Percentiles rank a stretch among this genome's conserved stretches.
Conservation (phyloP, 2,888 invertebrate species). For the Pemphredon lugubris region DNA sequence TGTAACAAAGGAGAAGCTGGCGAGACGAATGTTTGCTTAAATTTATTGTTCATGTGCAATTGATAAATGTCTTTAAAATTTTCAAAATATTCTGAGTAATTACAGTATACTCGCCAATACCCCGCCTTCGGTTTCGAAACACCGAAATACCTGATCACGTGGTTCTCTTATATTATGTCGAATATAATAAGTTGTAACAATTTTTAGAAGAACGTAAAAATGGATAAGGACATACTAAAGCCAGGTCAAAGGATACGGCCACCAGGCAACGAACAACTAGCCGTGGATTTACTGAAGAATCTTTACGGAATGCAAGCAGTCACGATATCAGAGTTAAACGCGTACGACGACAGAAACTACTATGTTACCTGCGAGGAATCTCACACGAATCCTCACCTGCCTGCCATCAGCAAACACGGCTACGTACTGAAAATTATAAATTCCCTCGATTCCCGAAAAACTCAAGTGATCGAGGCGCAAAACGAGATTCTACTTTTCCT, state of each 20-base stretch:
- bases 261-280: slow-evolving; percentile 82
- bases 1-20: no score
- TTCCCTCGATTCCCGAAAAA: slow-evolving; percentile 89
- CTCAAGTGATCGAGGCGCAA: slow-evolving; percentile 87
- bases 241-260: slow-evolving; percentile 85
- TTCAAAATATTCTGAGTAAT: no score
- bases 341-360: slow-evolving; percentile 91
- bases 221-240: slow-evolving; percentile 72
- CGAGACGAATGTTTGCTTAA: no score
- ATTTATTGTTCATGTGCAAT: no score
- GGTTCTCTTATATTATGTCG: no score
- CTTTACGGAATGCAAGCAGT: slow-evolving; percentile 85
- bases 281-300: slow-evolving; percentile 82
- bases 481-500: slow-evolving; percentile 88
- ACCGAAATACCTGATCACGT: no score
- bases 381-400: slow-evolving; percentile 84
- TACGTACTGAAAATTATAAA: slow-evolving; percentile 93
- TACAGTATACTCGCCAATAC: no score
- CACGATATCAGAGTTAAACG: slow-evolving; percentile 85
- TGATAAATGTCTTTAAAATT: no score
- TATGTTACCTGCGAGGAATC: slow-evolving; percentile 84
- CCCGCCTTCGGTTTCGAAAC: no score
- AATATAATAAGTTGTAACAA: no score
- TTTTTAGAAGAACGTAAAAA: no score
- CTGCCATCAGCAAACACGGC: slow-evolving; percentile 83